Evolutionary conservation across 1,140 invertebrate genomes (phyloP).

Genomic region (Drosophila kepulauana): DNA sequence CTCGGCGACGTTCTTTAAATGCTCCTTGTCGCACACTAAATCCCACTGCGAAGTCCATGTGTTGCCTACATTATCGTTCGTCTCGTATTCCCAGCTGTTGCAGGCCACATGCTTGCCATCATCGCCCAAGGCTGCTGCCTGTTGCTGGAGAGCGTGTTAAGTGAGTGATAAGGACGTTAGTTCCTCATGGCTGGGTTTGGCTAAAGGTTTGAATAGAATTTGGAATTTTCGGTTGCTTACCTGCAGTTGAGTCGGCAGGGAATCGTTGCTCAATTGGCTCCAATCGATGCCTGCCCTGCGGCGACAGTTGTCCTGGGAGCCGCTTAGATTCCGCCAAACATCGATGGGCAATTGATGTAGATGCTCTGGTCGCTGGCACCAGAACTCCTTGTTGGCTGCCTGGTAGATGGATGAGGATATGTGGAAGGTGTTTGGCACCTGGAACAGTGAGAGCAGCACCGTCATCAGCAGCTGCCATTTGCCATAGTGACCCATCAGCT

Average conservation of each 20-base stretch:
- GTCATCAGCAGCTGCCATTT: constrained; percentile 91
- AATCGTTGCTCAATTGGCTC: constrained; percentile 56
- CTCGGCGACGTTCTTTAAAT: constrained; percentile 88
- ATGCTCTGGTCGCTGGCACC: constrained; percentile 87
- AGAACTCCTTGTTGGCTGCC: constrained; percentile 87
- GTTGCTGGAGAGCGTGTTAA: constrained; percentile 43
- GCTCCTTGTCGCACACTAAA: constrained; percentile 88
- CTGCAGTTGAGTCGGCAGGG: constrained; percentile 49
- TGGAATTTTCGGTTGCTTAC: constrained; percentile 33
- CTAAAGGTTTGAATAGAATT: constrained; percentile 11
- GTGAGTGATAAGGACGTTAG: background rate
- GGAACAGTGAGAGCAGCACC: constrained; percentile 89
- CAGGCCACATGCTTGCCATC: constrained; percentile 85
- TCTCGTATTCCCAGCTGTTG: constrained; percentile 89
- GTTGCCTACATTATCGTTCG: constrained; percentile 86
- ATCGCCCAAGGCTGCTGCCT: background rate
- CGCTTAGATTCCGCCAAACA: constrained; percentile 88
- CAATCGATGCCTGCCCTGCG: constrained; percentile 80
- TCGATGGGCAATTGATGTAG: constrained; percentile 85
- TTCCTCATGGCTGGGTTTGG: constrained; percentile 17
- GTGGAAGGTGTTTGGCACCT: constrained; percentile 91
- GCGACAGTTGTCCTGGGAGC: constrained; percentile 86
- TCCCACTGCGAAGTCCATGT: constrained; percentile 89
- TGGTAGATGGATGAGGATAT: constrained; percentile 90
- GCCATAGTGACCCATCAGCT: constrained; percentile 90